Percentiles rank a stretch among this genome's conserved stretches.
Evolutionary conservation across 2,113 vertebrate genomes (phyloP).

Genomic region (Cochlearius cochlearius): DNA sequence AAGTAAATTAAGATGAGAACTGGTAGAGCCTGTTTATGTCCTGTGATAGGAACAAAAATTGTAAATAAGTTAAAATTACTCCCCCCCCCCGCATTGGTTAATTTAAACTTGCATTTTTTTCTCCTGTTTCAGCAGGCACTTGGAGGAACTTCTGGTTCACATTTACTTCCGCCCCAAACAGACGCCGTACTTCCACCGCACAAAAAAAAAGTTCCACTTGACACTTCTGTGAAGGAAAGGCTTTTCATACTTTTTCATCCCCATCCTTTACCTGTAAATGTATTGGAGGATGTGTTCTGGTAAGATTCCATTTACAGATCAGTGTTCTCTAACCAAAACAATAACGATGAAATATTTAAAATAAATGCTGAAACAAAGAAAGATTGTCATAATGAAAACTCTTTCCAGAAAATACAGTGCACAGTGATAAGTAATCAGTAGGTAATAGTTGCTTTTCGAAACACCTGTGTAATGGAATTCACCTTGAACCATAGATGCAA

Average conservation of each 20-base stretch:
- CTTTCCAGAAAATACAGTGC: neutral
- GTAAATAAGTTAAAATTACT: neutral
- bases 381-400: neutral
- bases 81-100: neutral
- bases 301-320: conserved; percentile 58
- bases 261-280: conserved; percentile 84
- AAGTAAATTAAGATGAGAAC: neutral
- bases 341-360: neutral
- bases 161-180: conserved; percentile 84
- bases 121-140: conserved; percentile 52
- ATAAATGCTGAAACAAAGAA: neutral
- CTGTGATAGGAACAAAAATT: neutral
- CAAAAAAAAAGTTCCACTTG: conserved; percentile 87
- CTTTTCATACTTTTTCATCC: conserved; percentile 95
- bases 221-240: conserved; percentile 88
- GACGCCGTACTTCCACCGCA: conserved; percentile 85
- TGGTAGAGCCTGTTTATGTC: neutral
- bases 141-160: conserved; percentile 67
- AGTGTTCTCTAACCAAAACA: neutral
- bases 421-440: neutral
- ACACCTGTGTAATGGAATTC: neutral
- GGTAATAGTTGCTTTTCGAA: neutral
- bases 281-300: conserved; percentile 95
- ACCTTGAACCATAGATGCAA: neutral
- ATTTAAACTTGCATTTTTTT: neutral